Conservation (phyloP, 2,113 vertebrate species). For the Crotalus helleri region DNA sequence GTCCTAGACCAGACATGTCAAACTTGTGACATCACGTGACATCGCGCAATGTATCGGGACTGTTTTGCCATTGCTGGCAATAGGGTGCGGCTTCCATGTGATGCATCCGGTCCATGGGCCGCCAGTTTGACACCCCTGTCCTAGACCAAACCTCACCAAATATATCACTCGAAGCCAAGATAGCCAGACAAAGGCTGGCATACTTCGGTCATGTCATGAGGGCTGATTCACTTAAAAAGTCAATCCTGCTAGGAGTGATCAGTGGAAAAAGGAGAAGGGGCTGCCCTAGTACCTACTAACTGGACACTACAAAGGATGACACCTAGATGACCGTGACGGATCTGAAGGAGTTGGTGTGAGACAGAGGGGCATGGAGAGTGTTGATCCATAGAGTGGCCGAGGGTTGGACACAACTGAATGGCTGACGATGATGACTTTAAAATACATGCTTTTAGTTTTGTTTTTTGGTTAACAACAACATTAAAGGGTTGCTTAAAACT, state of each 20-base stretch:
- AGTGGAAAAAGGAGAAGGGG: not conserved
- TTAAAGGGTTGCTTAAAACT: not conserved
- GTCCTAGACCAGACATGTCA: not conserved
- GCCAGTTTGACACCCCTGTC: no score
- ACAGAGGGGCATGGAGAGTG: not conserved
- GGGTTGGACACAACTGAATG: not conserved
- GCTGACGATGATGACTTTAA: not conserved
- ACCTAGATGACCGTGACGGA: not conserved
- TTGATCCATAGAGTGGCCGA: not conserved
- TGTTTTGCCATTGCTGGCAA: no score
- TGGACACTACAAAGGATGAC: not conserved
- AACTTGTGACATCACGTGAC: no score
- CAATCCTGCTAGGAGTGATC: not conserved
- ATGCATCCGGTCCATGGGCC: no score
- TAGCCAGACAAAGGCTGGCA: not conserved
- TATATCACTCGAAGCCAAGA: not conserved
- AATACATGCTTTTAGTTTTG: not conserved
- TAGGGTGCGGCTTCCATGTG: no score
- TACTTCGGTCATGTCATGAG: not conserved
- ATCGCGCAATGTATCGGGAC: no score
- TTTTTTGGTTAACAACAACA: not conserved
- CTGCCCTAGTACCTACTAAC: not conserved
- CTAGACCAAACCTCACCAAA: not conserved
- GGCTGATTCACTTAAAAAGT: not conserved
- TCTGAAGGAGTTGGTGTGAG: not conserved